phyloP scores from a whole-genome alignment of 2,888 invertebrate species.

The Gerosis bhagava region DNA sequence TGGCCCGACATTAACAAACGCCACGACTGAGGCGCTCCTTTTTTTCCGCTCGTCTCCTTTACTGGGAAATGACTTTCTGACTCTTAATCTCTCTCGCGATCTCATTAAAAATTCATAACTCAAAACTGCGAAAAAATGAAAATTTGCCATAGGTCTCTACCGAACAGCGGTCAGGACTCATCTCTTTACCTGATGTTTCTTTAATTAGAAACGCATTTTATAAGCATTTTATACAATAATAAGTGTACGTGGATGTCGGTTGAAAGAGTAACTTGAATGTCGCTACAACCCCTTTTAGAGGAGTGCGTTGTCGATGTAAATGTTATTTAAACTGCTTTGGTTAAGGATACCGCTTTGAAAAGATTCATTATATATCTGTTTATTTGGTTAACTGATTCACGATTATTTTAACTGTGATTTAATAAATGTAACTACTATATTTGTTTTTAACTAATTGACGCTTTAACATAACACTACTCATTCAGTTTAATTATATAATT shows the following conservation, averaged over 20 bases:
- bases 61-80: conserved; percentile 83
- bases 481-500: no score
- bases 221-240: conserved; percentile 22
- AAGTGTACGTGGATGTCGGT: conserved; percentile 18
- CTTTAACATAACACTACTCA: no score
- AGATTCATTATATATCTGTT: no score
- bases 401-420: no score
- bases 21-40: conserved; percentile 66
- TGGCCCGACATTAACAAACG: conserved; percentile 66
- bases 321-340: conserved; percentile 2
- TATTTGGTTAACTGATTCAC: no score
- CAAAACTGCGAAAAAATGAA: conserved; percentile 79
- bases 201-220: conserved; percentile 26
- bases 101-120: conserved; percentile 85
- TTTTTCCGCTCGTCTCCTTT: conserved; percentile 68
- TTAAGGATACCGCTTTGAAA: no score
- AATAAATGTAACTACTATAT: no score
- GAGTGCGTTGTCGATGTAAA: conserved; percentile 15
- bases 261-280: conserved; percentile 2
- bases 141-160: conserved; percentile 61
- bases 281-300: conserved; percentile 2
- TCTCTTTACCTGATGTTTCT: conserved; percentile 25
- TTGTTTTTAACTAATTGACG: no score
- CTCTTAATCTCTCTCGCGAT: conserved; percentile 83
- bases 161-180: conserved; percentile 30